Evolutionary conservation across 2,888 invertebrate species (phyloP).

Genomic region (Tinea trinotella): DNA sequence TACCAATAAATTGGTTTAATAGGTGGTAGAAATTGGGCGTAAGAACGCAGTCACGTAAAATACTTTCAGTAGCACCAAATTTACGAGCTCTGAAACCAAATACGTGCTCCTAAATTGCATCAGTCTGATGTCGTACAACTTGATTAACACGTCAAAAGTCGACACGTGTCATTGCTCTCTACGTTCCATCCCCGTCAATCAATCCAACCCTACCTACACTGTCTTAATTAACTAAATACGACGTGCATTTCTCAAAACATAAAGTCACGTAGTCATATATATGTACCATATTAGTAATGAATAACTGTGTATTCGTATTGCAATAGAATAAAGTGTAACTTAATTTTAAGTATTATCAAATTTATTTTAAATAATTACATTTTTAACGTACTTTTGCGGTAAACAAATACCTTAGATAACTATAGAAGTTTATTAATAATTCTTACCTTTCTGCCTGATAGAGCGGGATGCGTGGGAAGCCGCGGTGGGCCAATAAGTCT

Average conservation of each 20-base stretch:
- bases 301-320: too few relatives aligned
- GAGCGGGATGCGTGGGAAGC: slow-evolving; percentile 41
- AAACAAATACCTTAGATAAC: too few relatives aligned
- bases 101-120: slow-evolving; percentile 3
- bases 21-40: too few relatives aligned
- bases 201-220: not conserved
- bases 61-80: not conserved
- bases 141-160: slow-evolving; percentile 16
- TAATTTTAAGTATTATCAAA: too few relatives aligned
- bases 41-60: too few relatives aligned
- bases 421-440: not conserved
- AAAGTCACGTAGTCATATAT: not conserved
- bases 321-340: too few relatives aligned
- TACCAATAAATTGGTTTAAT: too few relatives aligned
- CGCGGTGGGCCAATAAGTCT: slow-evolving; percentile 59
- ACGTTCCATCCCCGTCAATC: not conserved
- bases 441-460: slow-evolving; percentile 52
- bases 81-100: not conserved
- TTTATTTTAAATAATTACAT: too few relatives aligned
- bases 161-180: slow-evolving; percentile 9
- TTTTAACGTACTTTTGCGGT: too few relatives aligned
- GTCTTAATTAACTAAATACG: not conserved
- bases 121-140: not conserved
- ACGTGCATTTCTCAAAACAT: not conserved
- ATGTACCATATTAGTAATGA: not conserved